Evolutionary conservation across 2,797 vertebrate species (phyloP).

Genomic region (Lutjanus argentimaculatus): DNA sequence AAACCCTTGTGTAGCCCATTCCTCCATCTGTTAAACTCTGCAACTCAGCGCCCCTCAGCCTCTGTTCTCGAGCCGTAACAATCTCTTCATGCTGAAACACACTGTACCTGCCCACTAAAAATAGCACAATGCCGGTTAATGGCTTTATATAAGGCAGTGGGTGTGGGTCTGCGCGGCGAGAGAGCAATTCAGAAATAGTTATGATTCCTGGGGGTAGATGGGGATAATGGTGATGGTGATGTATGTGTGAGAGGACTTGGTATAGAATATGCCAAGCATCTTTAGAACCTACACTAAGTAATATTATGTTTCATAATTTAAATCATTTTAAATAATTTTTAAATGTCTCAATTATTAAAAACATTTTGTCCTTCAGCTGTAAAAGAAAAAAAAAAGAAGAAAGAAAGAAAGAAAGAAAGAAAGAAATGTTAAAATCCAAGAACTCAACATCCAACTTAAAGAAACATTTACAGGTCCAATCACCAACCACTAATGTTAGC

Average conservation of each 20-base stretch:
- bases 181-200: conserved; percentile 51
- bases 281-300: neutral
- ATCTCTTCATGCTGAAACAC: conserved; percentile 62
- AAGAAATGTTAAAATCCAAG: too few species aligned
- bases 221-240: conserved; percentile 28
- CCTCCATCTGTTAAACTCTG: conserved; percentile 44
- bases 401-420: too few species aligned
- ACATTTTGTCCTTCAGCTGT: too few species aligned
- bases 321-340: neutral
- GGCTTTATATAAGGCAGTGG: conserved; percentile 82
- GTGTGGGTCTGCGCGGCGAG: conserved; percentile 54
- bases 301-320: neutral
- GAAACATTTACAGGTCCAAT: too few species aligned
- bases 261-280: conserved; percentile 2
- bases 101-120: conserved; percentile 77
- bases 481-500: too few species aligned
- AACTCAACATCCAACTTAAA: too few species aligned
- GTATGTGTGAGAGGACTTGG: neutral
- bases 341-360: neutral
- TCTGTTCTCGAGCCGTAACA: conserved; percentile 46
- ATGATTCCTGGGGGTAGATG: conserved; percentile 55
- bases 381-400: too few species aligned
- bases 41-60: conserved; percentile 34
- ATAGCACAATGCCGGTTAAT: conserved; percentile 77
- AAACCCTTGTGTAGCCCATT: conserved; percentile 9